Evolutionary conservation across 2,797 vertebrate genomes (phyloP), one percentile per base, ranked within the genome.

Genomic region (Thamnophis elegans): DNA sequence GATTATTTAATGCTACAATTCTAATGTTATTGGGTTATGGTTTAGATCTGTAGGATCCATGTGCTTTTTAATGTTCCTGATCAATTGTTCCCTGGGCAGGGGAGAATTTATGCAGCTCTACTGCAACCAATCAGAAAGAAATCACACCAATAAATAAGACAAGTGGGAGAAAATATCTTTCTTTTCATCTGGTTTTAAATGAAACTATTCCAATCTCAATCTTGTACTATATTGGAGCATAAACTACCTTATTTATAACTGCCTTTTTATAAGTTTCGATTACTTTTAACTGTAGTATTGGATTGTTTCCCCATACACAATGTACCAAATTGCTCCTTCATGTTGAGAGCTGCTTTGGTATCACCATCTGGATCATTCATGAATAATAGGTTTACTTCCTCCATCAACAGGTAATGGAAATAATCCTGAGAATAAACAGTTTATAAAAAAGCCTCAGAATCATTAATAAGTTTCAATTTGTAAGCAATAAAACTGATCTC

Each of bases 401-500:
- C 28, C 51, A 47, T 56, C 59, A 28, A 20, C 25, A 56, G 28
- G 22, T 91, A 68, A 87, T 26, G 53, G 32, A 62, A 62, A 18
- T 62, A 65, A 87, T 14, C n/a, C 82, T 82, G 55, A 51, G n/a
- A 87, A 87, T 42, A 53, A 65, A 54, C 36, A 7, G 25, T 14
- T n/a, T 58, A 51, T 59, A 22, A 26, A 13, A 11, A 36, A 25
- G 18, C 32, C 53, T 87, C 89, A 56, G 14, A 78, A 54, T 47
- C 51, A 5, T 28, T 73, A 26, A 14, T 9, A 90, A 47, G 20
- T 2, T 78, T 25, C 12, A 78, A 54, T 85, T 88, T 58, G 68
- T 90, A 94, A 94, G 51, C 92, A 91, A 73, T 87, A 91, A 95
- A 59, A 89, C 60, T 92, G 56, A 56, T 87, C 4, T 13, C 60